Conservation (phyloP, 2,113 vertebrate species). For the Esox niger region DNA sequence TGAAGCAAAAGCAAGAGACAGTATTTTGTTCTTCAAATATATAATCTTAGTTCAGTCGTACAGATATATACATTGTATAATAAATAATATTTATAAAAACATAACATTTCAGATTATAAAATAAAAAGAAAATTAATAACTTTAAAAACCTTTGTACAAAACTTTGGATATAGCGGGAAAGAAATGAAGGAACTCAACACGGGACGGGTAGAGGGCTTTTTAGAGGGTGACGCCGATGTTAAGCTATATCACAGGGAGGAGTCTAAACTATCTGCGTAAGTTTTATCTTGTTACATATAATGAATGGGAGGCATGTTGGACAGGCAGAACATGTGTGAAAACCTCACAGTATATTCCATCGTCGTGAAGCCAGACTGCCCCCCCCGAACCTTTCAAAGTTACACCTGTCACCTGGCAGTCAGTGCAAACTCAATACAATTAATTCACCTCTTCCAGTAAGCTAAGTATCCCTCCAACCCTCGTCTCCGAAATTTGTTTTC, state of each 20-base stretch:
- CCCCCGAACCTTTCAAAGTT: constrained; percentile 14
- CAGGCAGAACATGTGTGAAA: constrained; percentile 65
- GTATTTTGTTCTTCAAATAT: constrained; percentile 96
- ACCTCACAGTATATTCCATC: constrained; percentile 40
- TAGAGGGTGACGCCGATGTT: constrained; percentile 42
- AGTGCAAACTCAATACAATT: not conserved
- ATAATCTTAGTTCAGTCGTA: constrained; percentile 99
- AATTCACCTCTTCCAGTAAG: not conserved
- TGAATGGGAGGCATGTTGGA: constrained; percentile 59
- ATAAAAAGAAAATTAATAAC: constrained; percentile 93
- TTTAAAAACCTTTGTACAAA: constrained; percentile 96
- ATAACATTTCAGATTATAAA: constrained; percentile 98
- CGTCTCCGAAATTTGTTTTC: not conserved
- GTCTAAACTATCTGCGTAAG: constrained; percentile 46
- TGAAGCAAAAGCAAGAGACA: constrained; percentile 59
- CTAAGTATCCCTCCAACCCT: constrained; percentile 11
- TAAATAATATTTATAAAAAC: constrained; percentile 99
- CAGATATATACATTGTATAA: constrained; percentile 99
- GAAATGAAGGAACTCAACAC: constrained; percentile 42
- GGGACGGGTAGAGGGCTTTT: constrained; percentile 42
- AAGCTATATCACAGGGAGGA: constrained; percentile 53
- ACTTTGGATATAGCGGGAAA: constrained; percentile 95
- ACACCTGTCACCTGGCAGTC: constrained; percentile 5
- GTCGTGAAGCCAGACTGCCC: constrained; percentile 27
- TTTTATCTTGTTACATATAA: constrained; percentile 57